phyloP scores from a whole-genome alignment of 2,888 invertebrate genomes.

The Idaea biselata region DNA sequence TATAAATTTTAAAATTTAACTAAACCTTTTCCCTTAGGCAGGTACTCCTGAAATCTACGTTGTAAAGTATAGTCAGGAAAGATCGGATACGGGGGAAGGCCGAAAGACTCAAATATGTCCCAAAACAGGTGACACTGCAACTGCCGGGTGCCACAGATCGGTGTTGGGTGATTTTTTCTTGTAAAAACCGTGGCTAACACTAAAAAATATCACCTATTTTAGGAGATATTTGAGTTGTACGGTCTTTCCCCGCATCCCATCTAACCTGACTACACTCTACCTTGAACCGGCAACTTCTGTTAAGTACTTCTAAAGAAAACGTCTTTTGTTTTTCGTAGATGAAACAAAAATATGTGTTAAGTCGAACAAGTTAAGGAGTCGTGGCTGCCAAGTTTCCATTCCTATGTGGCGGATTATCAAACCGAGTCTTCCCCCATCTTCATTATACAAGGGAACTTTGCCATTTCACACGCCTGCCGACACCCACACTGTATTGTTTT shows the following conservation, averaged over 20 bases:
- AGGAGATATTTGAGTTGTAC: no score
- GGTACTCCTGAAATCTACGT: not conserved
- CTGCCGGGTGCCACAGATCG: no score
- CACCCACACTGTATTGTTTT: constrained; percentile 50
- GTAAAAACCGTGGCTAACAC: no score
- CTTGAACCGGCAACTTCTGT: not conserved
- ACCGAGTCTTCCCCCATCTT: constrained; percentile 63
- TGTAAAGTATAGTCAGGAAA: no score
- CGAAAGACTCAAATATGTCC: no score
- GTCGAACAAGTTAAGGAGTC: constrained; percentile 37
- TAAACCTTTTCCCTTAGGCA: not conserved
- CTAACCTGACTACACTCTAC: no score
- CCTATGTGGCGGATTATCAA: constrained; percentile 62
- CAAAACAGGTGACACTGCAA: no score
- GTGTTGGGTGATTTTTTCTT: no score
- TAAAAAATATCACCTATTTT: no score
- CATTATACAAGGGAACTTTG: constrained; percentile 72
- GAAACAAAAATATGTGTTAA: constrained; percentile 40
- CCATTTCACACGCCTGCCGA: constrained; percentile 60
- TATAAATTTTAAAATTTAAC: not conserved
- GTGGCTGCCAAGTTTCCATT: constrained; percentile 62
- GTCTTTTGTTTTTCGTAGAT: constrained; percentile 11
- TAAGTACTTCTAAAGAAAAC: not conserved
- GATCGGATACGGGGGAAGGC: no score
- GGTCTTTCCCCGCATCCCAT: no score